Percentiles rank a stretch among this genome's conserved stretches.
Evolutionary conservation across 2,113 vertebrate species (phyloP).

Genomic region (Spea bombifrons): DNA sequence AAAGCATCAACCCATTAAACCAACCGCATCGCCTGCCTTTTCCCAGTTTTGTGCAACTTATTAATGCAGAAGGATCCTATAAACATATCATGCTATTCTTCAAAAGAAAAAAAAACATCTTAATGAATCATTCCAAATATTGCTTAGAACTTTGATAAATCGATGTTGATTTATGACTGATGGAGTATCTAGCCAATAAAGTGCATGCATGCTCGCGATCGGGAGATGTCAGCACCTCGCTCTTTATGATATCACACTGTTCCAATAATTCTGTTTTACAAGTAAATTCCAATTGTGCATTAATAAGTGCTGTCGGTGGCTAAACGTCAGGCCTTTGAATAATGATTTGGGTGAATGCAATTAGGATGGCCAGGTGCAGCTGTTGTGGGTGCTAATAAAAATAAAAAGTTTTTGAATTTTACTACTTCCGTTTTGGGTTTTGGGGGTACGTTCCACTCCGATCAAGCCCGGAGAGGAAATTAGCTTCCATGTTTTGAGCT

Average conservation of each 20-base stretch:
- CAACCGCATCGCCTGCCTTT: not conserved
- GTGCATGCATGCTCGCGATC: slow-evolving; percentile 66
- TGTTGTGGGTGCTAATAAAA: slow-evolving; percentile 79
- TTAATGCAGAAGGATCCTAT: slow-evolving; percentile 33
- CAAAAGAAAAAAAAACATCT: slow-evolving; percentile 36
- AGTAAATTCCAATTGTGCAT: slow-evolving; percentile 79
- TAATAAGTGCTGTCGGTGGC: slow-evolving; percentile 78
- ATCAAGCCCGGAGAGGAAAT: slow-evolving; percentile 79
- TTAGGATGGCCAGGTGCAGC: slow-evolving; percentile 94
- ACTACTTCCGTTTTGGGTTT: slow-evolving; percentile 88
- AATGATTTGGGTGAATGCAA: slow-evolving; percentile 79
- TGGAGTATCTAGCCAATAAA: slow-evolving; percentile 66
- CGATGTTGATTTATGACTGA: slow-evolving; percentile 64
- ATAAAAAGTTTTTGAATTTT: slow-evolving; percentile 81
- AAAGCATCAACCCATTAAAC: slow-evolving; percentile 52
- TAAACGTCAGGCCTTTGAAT: slow-evolving; percentile 73
- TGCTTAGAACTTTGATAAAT: slow-evolving; percentile 45
- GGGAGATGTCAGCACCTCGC: slow-evolving; percentile 73
- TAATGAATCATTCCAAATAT: slow-evolving; percentile 46
- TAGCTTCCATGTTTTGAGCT: slow-evolving; percentile 67
- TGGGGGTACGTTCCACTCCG: slow-evolving; percentile 73
- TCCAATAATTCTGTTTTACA: slow-evolving; percentile 77
- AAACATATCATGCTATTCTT: slow-evolving; percentile 50
- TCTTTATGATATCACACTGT: slow-evolving; percentile 76
- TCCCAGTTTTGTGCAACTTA: slow-evolving; percentile 40